These are phyloP conservation scores for Callyntrura guangdongensis DNA, from an alignment of 2,888 invertebrate genomes.

Conservation along the genomic window DNA sequence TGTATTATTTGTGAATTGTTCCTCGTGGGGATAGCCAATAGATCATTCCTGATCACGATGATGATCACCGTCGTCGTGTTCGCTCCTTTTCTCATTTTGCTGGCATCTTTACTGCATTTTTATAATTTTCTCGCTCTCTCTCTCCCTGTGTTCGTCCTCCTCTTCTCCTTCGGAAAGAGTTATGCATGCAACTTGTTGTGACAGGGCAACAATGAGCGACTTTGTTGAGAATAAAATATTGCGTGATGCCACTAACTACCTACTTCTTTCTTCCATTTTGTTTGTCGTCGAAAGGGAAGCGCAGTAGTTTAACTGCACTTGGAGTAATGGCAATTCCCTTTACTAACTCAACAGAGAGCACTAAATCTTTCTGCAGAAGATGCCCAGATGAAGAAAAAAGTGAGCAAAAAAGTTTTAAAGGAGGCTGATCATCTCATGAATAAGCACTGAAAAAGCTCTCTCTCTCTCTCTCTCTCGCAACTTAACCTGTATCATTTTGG, in stretches of 20 bases:
- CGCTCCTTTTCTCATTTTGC: slow-evolving; percentile 45
- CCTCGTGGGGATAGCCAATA: slow-evolving; percentile 80
- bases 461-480: not conserved
- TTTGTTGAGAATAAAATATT: slow-evolving; percentile 72
- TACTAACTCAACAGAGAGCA: slow-evolving; percentile 53
- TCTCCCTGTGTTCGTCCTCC: no score
- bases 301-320: slow-evolving; percentile 48
- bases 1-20: slow-evolving; percentile 76
- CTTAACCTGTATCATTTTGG: not conserved
- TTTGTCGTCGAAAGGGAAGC: slow-evolving; percentile 36
- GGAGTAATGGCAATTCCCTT: slow-evolving; percentile 39
- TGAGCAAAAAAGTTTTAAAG: slow-evolving; percentile 19
- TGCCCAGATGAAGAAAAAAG: slow-evolving; percentile 30
- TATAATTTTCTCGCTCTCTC: not conserved
- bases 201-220: slow-evolving; percentile 70
- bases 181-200: slow-evolving; percentile 76
- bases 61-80: slow-evolving; percentile 39
- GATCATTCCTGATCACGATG: slow-evolving; percentile 74
- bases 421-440: slow-evolving; percentile 30
- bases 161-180: slow-evolving; percentile 60
- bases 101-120: slow-evolving; percentile 33
- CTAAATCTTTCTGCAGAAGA: slow-evolving; percentile 64
- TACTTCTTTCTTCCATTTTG: slow-evolving; percentile 27
- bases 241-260: slow-evolving; percentile 75
- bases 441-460: slow-evolving; percentile 19